Evolutionary conservation across 2,888 invertebrate species (phyloP).

Genomic region (Unio pictorum): DNA sequence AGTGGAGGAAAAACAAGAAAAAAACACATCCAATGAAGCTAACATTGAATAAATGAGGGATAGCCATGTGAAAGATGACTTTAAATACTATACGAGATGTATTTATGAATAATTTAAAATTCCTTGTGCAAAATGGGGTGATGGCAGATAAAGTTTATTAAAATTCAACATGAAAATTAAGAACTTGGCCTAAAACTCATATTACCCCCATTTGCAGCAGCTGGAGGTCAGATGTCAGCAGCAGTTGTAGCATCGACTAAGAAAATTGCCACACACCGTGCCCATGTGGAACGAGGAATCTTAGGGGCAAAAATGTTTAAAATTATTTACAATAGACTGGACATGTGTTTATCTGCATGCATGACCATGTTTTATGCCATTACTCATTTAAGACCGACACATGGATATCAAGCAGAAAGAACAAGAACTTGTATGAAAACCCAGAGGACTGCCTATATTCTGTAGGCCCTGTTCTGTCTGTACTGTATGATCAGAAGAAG

Average conservation of each 20-base stretch:
- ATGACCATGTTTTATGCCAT: no score
- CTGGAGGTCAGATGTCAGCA: constrained; percentile 12
- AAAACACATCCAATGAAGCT: neutral
- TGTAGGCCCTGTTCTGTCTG: no score
- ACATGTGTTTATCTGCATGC: constrained; percentile 5
- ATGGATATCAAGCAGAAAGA: no score
- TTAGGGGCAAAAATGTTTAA: constrained; percentile 15
- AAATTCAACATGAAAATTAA: constrained; percentile 14
- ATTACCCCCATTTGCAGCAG: constrained; percentile 17
- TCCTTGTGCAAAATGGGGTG: constrained; percentile 22
- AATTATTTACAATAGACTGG: constrained; percentile 16
- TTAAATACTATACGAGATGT: constrained; percentile 17
- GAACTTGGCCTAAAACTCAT: constrained; percentile 13
- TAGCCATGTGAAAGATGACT: neutral
- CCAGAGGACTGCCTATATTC: no score
- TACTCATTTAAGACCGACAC: no score
- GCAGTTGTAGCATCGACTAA: constrained; percentile 6
- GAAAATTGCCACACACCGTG: constrained; percentile 5
- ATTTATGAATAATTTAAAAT: constrained; percentile 14
- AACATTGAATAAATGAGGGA: constrained; percentile 2
- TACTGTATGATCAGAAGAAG: no score
- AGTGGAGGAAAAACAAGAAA: neutral
- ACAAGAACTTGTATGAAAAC: neutral
- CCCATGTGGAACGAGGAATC: constrained; percentile 25
- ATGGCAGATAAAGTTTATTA: constrained; percentile 25